Evolutionary conservation across 2,888 invertebrate genomes (phyloP), one percentile per base, ranked within the genome.

Genomic region (Xanthia icteritia): DNA sequence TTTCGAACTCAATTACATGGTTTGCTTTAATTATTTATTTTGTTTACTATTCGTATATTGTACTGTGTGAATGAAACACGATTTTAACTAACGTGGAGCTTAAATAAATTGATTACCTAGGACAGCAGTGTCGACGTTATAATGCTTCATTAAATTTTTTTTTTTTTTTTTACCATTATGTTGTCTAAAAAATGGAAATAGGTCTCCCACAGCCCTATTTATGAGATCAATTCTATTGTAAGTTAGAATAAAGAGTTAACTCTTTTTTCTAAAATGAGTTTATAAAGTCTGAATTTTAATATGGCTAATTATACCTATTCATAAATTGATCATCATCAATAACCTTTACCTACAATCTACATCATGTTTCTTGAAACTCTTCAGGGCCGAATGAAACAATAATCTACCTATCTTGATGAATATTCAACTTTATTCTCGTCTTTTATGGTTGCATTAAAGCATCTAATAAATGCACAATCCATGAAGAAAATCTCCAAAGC

Each of bases 21-120:
- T 63, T 63, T 56, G 45, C 11, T 48, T 72, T 72, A 45, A 54
- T 79, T 23, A 54, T 70, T 73, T 77, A 48, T 65, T 79, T 48
- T 2, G 15, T 71, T 67, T 15, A 54, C 63, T 71, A 63, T 82
- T 79, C 60, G 36, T 64, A 36, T 58, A 61, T 48, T 56, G 51
- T 51, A 75, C 54, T 76, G 45, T 78, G 23, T 48, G 4, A 39
- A 71, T 66, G 54, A 67, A 65, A 78, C 68, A 64, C 79, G 60
- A 63, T 66, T 80, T 86, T 79, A 86, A 86, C 82, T 84, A 84
- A 77, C 68, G 15, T 58, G 23, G n/a, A 58, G 73, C 61, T 77
- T 60, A 67, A 84, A 76, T 78, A 71, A 72, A 80, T 84, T 86
- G 51, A 68, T 80, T 76, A 67, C 76, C 9, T 60, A 73, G 60